phyloP scores from a whole-genome alignment of 1,140 invertebrate genomes.

The Vanessa tameamea region DNA sequence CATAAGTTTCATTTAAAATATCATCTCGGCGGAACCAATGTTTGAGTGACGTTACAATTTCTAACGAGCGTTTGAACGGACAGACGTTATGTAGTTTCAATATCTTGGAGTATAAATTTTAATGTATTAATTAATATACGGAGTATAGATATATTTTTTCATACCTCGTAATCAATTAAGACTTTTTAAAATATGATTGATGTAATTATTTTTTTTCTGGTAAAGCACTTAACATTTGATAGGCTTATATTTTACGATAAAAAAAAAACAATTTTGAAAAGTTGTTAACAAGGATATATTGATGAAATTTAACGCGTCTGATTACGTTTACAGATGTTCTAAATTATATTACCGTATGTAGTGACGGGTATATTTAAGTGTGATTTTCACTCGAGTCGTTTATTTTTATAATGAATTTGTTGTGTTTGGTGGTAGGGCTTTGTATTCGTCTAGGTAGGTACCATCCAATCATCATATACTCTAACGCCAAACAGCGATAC shows the following conservation, averaged over 20 bases:
- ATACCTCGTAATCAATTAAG: slow-evolving; percentile 26
- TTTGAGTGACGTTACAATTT: slow-evolving; percentile 64
- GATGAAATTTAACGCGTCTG: not conserved
- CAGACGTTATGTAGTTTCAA: slow-evolving; percentile 16
- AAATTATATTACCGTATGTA: not conserved
- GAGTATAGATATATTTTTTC: slow-evolving; percentile 28
- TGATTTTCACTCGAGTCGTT: too few relatives aligned
- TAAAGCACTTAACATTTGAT: slow-evolving; percentile 7
- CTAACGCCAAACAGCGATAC: too few relatives aligned
- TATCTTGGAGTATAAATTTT: slow-evolving; percentile 30
- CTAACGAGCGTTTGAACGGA: slow-evolving; percentile 9
- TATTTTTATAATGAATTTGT: too few relatives aligned
- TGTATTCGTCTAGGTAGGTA: too few relatives aligned
- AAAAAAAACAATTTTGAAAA: not conserved
- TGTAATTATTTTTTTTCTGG: slow-evolving; percentile 11
- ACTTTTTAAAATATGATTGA: slow-evolving; percentile 1
- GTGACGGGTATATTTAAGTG: not conserved
- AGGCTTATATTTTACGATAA: not conserved
- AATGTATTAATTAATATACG: slow-evolving; percentile 46
- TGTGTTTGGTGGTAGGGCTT: too few relatives aligned
- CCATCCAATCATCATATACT: too few relatives aligned
- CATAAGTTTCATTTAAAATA: slow-evolving; percentile 53
- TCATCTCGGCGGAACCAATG: slow-evolving; percentile 13
- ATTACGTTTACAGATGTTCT: slow-evolving; percentile 16
- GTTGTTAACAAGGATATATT: not conserved